Evolutionary conservation across 2,113 vertebrate genomes (phyloP).

Genomic region (Bubo blakistoni): DNA sequence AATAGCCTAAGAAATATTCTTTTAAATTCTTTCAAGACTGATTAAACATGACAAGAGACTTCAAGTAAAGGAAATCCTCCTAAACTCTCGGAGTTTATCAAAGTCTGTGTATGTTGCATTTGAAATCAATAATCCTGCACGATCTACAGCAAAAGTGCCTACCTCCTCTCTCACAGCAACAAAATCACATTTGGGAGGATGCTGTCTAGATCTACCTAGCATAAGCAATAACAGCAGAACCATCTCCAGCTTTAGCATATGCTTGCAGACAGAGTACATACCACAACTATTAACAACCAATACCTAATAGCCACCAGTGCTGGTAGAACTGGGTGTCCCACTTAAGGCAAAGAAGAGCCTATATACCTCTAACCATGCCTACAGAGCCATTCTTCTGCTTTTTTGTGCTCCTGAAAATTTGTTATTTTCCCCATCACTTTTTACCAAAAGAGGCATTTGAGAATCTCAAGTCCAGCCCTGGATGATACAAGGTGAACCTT

Average conservation of each 20-base stretch:
- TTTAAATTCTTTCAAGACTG: neutral
- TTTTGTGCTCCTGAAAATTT: neutral
- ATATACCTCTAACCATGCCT: neutral
- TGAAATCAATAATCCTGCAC: neutral
- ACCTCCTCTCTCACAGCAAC: neutral
- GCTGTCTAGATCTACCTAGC: neutral
- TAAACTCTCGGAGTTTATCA: neutral
- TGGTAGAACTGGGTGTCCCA: neutral
- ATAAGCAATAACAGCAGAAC: neutral
- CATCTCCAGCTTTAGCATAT: neutral
- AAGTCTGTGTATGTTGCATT: neutral
- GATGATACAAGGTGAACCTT: neutral
- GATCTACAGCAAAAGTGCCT: neutral
- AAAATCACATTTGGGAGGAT: neutral
- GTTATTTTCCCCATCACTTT: neutral
- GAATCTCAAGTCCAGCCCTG: neutral
- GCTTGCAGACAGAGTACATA: neutral
- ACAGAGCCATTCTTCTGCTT: neutral
- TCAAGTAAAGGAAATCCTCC: neutral
- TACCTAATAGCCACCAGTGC: neutral
- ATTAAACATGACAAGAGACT: neutral
- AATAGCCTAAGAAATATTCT: neutral
- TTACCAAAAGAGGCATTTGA: neutral
- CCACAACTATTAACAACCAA: neutral
- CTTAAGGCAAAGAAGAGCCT: neutral